Conservation (phyloP, 2,797 vertebrate genomes). For the Avahi laniger region DNA sequence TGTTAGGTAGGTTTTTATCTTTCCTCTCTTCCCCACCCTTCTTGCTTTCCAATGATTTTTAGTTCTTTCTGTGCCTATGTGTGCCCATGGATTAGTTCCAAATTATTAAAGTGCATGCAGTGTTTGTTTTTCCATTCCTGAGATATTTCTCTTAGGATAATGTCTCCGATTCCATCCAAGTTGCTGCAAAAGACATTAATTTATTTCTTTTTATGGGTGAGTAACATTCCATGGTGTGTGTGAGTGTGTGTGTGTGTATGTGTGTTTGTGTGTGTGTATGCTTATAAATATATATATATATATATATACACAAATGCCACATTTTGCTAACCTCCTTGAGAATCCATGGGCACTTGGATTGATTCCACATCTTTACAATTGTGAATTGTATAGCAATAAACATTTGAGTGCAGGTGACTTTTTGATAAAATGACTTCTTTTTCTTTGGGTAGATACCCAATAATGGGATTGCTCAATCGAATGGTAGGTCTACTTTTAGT, state of each 20-base stretch:
- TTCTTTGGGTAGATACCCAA: neutral
- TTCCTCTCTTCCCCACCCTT: neutral
- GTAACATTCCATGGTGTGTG: neutral
- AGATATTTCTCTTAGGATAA: neutral
- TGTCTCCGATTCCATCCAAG: neutral
- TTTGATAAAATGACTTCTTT: neutral
- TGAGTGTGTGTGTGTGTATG: too few species aligned
- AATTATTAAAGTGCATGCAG: neutral
- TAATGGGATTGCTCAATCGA: neutral
- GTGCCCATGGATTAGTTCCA: neutral
- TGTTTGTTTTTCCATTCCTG: neutral
- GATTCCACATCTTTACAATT: neutral
- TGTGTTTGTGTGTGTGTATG: too few species aligned
- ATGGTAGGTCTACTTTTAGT: neutral
- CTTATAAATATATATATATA: too few species aligned
- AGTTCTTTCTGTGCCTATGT: neutral
- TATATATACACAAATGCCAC: neutral
- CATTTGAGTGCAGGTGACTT: neutral
- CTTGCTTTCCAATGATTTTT: neutral
- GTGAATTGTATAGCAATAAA: neutral
- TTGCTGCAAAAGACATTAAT: neutral
- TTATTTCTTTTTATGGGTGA: neutral
- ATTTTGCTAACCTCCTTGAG: neutral
- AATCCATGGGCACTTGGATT: neutral
- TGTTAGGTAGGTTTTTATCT: neutral